Percentiles rank a stretch among this genome's conserved stretches.
Evolutionary conservation across 2,113 vertebrate species (phyloP).

Genomic region (Calidris pygmaea): DNA sequence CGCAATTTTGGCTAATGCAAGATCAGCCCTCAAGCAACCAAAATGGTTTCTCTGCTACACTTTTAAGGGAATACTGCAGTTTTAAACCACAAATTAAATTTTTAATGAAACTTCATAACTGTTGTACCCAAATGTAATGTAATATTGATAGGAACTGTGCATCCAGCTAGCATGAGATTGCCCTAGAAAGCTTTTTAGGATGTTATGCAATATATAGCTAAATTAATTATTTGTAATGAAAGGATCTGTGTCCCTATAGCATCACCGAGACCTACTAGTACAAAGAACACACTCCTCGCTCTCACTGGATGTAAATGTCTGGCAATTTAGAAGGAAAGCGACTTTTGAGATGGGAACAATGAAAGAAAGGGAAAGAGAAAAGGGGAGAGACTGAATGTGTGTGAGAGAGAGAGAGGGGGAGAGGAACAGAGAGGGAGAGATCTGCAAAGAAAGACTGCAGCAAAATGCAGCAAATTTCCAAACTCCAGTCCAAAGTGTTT

Average conservation of each 20-base stretch:
- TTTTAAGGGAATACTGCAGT: slow-evolving; percentile 70
- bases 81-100: slow-evolving; percentile 79
- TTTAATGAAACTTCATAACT: slow-evolving; percentile 79
- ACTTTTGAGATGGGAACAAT: neutral
- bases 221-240: slow-evolving; percentile 80
- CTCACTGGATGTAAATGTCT: slow-evolving; percentile 35
- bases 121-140: slow-evolving; percentile 68
- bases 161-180: slow-evolving; percentile 65
- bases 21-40: neutral
- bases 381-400: neutral
- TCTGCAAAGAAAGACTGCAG: slow-evolving; percentile 62
- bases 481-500: slow-evolving; percentile 8
- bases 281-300: slow-evolving; percentile 4
- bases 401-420: neutral
- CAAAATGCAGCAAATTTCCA: slow-evolving; percentile 62
- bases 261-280: slow-evolving; percentile 45
- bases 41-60: slow-evolving; percentile 17
- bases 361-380: neutral
- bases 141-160: slow-evolving; percentile 75
- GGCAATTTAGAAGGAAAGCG: neutral
- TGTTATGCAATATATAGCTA: slow-evolving; percentile 76
- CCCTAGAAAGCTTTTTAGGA: slow-evolving; percentile 79
- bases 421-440: slow-evolving; percentile 8
- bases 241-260: slow-evolving; percentile 51
- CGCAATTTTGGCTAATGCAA: neutral